Evolutionary conservation across 2,797 vertebrate species (phyloP), one percentile per base, ranked within the genome.

Genomic region (Sus cebifrons): DNA sequence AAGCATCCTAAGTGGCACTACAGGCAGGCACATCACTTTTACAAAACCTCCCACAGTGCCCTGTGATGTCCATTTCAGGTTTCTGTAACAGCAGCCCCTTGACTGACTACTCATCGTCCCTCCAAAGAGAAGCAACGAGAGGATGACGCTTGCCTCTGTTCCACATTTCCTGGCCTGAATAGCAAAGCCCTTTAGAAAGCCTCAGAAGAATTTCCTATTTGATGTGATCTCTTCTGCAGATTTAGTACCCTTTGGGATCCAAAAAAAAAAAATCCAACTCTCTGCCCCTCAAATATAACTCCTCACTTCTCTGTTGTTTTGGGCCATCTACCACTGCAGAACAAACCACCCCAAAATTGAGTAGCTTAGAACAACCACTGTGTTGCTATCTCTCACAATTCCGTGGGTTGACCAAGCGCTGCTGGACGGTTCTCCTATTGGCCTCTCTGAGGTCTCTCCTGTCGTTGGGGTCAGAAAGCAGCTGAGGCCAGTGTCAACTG

Each of bases 201-300:
- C 64, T 67, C 44, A 70, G n/a, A 8, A 88, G 71, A 60, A 36
- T 71, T 91, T 81, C 49, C 78, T 86, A 11, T 62, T 82, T 89
- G 8, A 36, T 91, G 10, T 79, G 91, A 75, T 81, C 87, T 97
- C 85, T 90, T 92, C 65, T 82, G 14, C 8, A 84, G 32, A 27
- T 91, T 32, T 52, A 62, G 7, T 84, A n/a, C 40, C 27, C 29
- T 91, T 86, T 60, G 52, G 18, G 20, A 73, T 78, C 44, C n/a
- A 36, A 21, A 12, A 49, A 65, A 49, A 65, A 27, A 64, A 49
- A 44, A 20, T 27, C 75, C 40, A 95, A 64, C 52, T 79, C 25
- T 82, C 62, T 60, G 21, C 15, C 18, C 25, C 25, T 25, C 65
- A 49, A 14, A 62, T 91, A 54, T 71, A 90, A 85, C 10, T 36